These are phyloP conservation scores for Drosophila kurseongensis DNA, from an alignment of 1,140 invertebrate species.

Conservation along the genomic window DNA sequence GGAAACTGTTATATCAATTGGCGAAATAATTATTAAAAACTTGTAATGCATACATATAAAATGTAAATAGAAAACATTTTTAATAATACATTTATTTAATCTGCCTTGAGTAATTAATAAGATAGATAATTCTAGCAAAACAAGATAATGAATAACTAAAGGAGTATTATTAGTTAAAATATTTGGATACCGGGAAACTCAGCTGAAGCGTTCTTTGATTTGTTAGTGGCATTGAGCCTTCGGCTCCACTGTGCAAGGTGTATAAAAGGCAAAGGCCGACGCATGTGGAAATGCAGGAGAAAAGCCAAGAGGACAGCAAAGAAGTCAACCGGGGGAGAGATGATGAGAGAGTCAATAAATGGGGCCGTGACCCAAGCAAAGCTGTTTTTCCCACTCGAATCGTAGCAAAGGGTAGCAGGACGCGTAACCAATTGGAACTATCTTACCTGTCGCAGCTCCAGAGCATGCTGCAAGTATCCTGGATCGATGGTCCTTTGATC, in stretches of 20 bases:
- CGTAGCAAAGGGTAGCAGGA: conserved; percentile 4
- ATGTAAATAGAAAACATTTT: no score
- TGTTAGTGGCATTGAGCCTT: neutral
- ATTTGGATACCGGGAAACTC: no score
- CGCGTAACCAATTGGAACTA: conserved; percentile 31
- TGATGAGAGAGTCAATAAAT: conserved; percentile 66
- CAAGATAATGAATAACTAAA: no score
- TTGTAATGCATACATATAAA: no score
- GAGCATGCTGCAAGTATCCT: conserved; percentile 41
- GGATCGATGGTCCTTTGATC: conserved; percentile 6
- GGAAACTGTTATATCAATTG: no score
- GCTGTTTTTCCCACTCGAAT: conserved; percentile 19
- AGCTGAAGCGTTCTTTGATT: no score
- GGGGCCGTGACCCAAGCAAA: conserved; percentile 57
- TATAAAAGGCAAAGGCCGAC: conserved; percentile 22
- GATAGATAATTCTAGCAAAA: no score
- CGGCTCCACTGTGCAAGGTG: conserved; percentile 24
- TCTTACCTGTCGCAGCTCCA: conserved; percentile 45
- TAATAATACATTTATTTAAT: no score
- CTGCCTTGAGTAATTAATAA: no score
- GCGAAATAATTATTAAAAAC: no score
- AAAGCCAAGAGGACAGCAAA: conserved; percentile 31
- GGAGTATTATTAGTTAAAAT: no score
- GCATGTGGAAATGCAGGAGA: conserved; percentile 16
- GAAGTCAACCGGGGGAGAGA: conserved; percentile 10